phyloP scores from a whole-genome alignment of 2,113 vertebrate genomes.

The Myodes glareolus region DNA sequence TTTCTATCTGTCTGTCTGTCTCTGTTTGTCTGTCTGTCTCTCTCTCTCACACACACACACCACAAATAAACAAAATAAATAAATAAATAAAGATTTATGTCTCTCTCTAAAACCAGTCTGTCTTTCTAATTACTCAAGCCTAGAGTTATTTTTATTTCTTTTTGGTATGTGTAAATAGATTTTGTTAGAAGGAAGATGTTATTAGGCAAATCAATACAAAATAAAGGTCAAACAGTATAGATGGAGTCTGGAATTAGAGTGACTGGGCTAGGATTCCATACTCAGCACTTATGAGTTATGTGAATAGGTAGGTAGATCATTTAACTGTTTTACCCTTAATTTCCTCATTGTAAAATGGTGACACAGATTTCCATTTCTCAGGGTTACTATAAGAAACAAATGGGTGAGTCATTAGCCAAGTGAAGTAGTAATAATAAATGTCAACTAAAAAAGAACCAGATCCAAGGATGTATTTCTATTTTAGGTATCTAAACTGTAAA shows the following conservation, averaged over 20 bases:
- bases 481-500: conserved; percentile 15
- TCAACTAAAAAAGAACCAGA: neutral
- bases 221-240: neutral
- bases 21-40: too few species aligned
- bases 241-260: neutral
- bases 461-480: neutral
- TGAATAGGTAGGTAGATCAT: neutral
- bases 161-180: neutral
- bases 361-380: neutral
- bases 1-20: too few species aligned
- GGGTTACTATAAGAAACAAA: neutral
- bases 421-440: neutral
- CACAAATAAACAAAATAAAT: neutral
- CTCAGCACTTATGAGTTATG: neutral
- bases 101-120: neutral
- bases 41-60: too few species aligned
- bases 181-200: neutral
- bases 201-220: neutral
- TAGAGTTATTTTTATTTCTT: neutral
- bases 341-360: neutral
- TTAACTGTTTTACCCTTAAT: neutral
- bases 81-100: neutral
- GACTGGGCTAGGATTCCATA: neutral
- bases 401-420: neutral
- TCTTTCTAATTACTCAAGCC: neutral